phyloP scores from a whole-genome alignment of 2,797 vertebrate species.

The Acipenser ruthenus region DNA sequence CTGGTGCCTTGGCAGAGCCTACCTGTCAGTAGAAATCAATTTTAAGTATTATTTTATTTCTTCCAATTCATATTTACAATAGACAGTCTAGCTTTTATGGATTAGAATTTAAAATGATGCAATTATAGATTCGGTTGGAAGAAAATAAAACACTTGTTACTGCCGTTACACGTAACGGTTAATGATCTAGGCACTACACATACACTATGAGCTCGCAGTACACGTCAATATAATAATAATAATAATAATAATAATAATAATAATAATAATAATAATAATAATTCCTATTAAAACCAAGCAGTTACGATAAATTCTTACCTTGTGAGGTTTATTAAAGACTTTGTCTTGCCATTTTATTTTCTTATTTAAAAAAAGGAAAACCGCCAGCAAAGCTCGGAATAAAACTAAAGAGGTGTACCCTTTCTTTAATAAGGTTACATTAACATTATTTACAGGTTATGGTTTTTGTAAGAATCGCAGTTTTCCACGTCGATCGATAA shows the following conservation, averaged over 20 bases:
- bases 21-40: conserved; percentile 42
- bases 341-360: conserved; percentile 26
- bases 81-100: too few relatives aligned
- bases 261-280: neutral
- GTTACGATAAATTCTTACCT: conserved; percentile 19
- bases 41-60: neutral
- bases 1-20: conserved; percentile 41
- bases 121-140: too few relatives aligned
- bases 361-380: neutral
- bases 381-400: neutral
- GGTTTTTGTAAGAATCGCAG: too few relatives aligned
- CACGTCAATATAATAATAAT: neutral
- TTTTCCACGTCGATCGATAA: too few relatives aligned
- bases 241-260: neutral
- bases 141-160: too few relatives aligned
- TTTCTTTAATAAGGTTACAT: neutral
- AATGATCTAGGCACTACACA: too few relatives aligned
- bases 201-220: neutral
- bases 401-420: neutral
- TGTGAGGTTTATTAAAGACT: conserved; percentile 22
- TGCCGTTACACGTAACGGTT: too few relatives aligned
- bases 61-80: neutral
- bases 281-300: neutral
- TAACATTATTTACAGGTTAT: too few relatives aligned
- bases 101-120: too few relatives aligned